phyloP scores from a whole-genome alignment of 2,797 vertebrate genomes.

The Dendrocincla tyrannina region DNA sequence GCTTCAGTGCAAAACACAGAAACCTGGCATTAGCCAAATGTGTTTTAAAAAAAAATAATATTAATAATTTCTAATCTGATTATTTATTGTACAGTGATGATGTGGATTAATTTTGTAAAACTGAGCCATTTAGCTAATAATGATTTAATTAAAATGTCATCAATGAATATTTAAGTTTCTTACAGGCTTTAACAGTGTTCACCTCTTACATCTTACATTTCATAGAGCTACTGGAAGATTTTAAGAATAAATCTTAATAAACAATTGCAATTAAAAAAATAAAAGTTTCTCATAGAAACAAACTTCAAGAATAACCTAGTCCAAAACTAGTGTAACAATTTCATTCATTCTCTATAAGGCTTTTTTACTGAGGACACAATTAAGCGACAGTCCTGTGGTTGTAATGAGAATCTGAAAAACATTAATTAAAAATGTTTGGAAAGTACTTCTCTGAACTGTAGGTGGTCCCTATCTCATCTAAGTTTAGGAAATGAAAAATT shows the following conservation, averaged over 20 bases:
- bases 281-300: background rate
- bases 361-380: background rate
- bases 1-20: background rate
- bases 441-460: background rate
- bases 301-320: background rate
- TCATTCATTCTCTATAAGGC: background rate
- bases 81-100: background rate
- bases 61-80: background rate
- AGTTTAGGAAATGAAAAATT: constrained; percentile 26
- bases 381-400: background rate
- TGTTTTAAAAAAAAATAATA: background rate
- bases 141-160: background rate
- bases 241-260: background rate
- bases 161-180: background rate
- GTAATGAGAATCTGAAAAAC: constrained; percentile 28
- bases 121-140: background rate
- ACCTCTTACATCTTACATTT: background rate
- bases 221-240: background rate
- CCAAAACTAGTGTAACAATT: background rate
- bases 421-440: constrained; percentile 28
- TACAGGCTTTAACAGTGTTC: background rate
- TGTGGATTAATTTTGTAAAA: background rate
- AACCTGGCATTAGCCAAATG: background rate
- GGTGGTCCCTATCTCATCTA: background rate
- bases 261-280: background rate